phyloP scores from a whole-genome alignment of 2,888 invertebrate genomes.

The Halictus ligatus region DNA sequence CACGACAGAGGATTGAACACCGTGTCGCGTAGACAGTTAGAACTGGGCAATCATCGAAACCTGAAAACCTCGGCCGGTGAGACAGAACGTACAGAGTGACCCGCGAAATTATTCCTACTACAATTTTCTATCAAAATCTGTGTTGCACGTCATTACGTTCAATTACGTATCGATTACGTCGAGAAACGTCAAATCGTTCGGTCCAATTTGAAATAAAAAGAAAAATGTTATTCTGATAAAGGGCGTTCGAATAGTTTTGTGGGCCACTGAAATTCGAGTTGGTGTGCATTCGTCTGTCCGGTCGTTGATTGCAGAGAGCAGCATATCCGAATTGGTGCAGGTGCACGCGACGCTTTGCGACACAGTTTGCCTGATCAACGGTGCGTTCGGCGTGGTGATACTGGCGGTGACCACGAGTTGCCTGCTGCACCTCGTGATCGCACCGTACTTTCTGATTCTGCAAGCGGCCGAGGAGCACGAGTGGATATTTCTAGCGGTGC shows the following conservation, averaged over 20 bases:
- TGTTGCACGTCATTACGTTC: too few species aligned
- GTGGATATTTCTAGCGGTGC: conserved; percentile 85
- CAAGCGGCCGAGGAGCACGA: conserved; percentile 85
- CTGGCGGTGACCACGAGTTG: conserved; percentile 86
- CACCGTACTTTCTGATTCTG: conserved; percentile 87
- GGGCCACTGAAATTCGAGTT: not conserved
- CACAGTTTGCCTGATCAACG: conserved; percentile 85
- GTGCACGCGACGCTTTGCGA: conserved; percentile 86
- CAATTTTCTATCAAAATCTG: not conserved
- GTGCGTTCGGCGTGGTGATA: conserved; percentile 86
- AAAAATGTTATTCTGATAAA: too few species aligned
- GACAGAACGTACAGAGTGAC: not conserved
- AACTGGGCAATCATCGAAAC: conserved; percentile 36
- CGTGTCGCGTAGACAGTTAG: conserved; percentile 52
- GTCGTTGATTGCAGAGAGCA: not conserved
- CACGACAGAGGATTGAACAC: conserved; percentile 57
- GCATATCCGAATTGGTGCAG: conserved; percentile 85
- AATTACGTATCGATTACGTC: too few species aligned
- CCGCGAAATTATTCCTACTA: not conserved
- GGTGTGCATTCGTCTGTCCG: conserved; percentile 27
- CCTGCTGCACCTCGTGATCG: conserved; percentile 87
- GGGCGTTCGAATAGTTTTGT: too few species aligned
- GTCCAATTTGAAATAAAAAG: too few species aligned
- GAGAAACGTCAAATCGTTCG: too few species aligned
- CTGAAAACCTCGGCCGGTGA: conserved; percentile 35